phyloP scores from a whole-genome alignment of 2,888 invertebrate genomes.

The Caenorhabditis sp. region DNA sequence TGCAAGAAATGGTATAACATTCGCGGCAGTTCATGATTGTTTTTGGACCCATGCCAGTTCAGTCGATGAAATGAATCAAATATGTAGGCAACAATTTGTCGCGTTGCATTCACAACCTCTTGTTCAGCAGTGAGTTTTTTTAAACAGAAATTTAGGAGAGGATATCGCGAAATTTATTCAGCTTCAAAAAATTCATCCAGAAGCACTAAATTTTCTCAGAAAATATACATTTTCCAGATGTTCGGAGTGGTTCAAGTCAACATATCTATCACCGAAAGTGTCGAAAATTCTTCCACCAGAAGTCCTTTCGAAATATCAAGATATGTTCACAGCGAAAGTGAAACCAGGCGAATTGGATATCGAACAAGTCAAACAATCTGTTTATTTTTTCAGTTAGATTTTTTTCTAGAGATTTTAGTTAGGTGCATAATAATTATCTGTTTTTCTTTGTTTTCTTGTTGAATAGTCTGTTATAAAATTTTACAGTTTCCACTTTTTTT shows the following conservation, averaged over 20 bases:
- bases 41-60: conserved; percentile 96
- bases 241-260: conserved; percentile 38
- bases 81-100: conserved; percentile 98
- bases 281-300: conserved; percentile 16
- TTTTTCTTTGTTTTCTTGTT: not conserved
- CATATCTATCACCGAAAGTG: conserved; percentile 36
- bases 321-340: conserved; percentile 41
- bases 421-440: not conserved
- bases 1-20: conserved; percentile 81
- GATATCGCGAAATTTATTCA: not conserved
- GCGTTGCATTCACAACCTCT: conserved; percentile 91
- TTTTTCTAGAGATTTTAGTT: too few species aligned
- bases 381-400: conserved; percentile 74
- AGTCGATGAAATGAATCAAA: conserved; percentile 88
- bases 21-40: conserved; percentile 97
- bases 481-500: too few species aligned
- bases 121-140: conserved; percentile 78
- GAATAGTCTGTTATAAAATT: not conserved
- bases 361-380: conserved; percentile 72
- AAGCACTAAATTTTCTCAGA: not conserved
- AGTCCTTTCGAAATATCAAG: conserved; percentile 18
- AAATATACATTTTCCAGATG: conserved; percentile 21
- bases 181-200: not conserved
- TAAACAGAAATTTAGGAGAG: not conserved
- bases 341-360: conserved; percentile 73